phyloP scores from a whole-genome alignment of 1,140 invertebrate genomes.

The Tenebrio molitor region DNA sequence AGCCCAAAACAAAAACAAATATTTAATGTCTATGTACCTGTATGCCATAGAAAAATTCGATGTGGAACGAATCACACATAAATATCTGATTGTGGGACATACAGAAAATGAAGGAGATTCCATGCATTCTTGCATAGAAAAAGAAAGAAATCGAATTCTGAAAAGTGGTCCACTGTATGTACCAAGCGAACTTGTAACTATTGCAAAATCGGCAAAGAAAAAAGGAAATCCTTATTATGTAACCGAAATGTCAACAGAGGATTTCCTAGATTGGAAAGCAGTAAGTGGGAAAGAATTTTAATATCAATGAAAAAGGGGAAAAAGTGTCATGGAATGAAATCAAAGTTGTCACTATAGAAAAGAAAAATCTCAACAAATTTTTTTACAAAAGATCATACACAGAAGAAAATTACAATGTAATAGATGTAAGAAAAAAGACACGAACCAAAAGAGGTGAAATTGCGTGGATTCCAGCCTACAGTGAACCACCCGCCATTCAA shows the following conservation, averaged over 20 bases:
- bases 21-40: slow-evolving; percentile 60
- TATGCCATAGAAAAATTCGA: slow-evolving; percentile 57
- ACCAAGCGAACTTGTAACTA: slow-evolving; percentile 46
- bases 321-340: slow-evolving; percentile 57
- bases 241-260: slow-evolving; percentile 28
- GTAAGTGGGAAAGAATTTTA: slow-evolving; percentile 56
- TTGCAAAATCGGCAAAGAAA: slow-evolving; percentile 44
- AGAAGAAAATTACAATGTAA: neutral
- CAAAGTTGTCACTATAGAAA: slow-evolving; percentile 54
- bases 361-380: slow-evolving; percentile 19
- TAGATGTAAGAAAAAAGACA: neutral
- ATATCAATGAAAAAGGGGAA: slow-evolving; percentile 48
- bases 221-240: slow-evolving; percentile 40
- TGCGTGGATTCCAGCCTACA: neutral
- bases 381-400: slow-evolving; percentile 44
- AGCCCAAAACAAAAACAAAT: slow-evolving; percentile 66
- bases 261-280: slow-evolving; percentile 47
- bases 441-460: neutral
- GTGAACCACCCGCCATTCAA: neutral
- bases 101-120: slow-evolving; percentile 66
- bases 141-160: slow-evolving; percentile 58
- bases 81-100: slow-evolving; percentile 64
- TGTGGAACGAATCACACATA: slow-evolving; percentile 59
- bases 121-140: slow-evolving; percentile 65
- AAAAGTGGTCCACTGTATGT: slow-evolving; percentile 60